These are phyloP conservation scores for Apodemia zela DNA, from an alignment of 2,888 invertebrate genomes.

Conservation along the genomic window DNA sequence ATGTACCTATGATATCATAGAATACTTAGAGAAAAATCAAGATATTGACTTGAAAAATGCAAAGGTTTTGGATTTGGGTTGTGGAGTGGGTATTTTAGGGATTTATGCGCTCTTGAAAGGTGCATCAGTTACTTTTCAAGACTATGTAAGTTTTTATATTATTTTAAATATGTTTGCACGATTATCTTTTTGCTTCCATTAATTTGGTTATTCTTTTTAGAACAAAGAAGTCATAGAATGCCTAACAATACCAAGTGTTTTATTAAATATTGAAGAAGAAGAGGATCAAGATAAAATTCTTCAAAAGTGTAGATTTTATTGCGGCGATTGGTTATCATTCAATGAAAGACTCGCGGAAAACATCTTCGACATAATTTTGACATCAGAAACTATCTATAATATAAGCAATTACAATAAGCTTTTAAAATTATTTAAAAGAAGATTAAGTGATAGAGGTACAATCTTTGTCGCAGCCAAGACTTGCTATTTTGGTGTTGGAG, in stretches of 20 bases:
- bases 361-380: conserved; percentile 91
- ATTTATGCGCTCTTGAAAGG: conserved; percentile 85
- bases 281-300: conserved; percentile 44
- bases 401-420: conserved; percentile 88
- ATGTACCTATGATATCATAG: conserved; percentile 90
- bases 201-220: conserved; percentile 66
- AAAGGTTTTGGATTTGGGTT: conserved; percentile 92
- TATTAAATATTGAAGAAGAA: conserved; percentile 81
- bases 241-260: conserved; percentile 91
- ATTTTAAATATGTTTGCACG: background rate
- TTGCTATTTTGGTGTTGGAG: conserved; percentile 97
- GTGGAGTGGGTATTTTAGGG: conserved; percentile 95
- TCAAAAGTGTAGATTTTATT: conserved; percentile 78
- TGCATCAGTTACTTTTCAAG: conserved; percentile 91
- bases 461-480: conserved; percentile 92
- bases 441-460: conserved; percentile 81
- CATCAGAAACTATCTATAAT: conserved; percentile 97
- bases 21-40: conserved; percentile 77
- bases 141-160: conserved; percentile 87
- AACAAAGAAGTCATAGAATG: conserved; percentile 90
- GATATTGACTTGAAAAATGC: conserved; percentile 62
- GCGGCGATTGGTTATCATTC: conserved; percentile 89
- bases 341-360: conserved; percentile 51
- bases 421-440: conserved; percentile 82
- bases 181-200: background rate